Evolutionary conservation across 2,113 vertebrate genomes (phyloP), one percentile per base, ranked within the genome.

Genomic region (Eolophus roseicapilla): DNA sequence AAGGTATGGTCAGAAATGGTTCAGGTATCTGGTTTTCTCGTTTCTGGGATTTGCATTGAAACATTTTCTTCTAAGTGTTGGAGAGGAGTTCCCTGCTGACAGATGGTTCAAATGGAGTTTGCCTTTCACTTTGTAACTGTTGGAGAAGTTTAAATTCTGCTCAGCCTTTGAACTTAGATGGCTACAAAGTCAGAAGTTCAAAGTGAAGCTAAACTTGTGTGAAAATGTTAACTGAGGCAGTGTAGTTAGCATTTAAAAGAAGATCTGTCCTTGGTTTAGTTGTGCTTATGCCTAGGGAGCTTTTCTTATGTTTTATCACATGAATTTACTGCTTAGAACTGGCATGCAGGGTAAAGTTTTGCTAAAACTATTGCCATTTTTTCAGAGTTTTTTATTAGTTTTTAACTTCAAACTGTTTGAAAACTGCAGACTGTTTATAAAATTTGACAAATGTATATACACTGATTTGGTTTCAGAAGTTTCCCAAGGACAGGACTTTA

Each of bases 141-240:
- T 95, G 44, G 44, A 79, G 46, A 93, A 90, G 39, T 92, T 96
- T 86, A 69, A 80, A 46, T 97, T 94, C 70, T 93, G 20, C 70
- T 93, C 25, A 12, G 74, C 70, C 92, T 97, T 95, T 94, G 91
- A 95, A 94, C 84, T 95, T 85, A 70, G 44, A 43, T 88, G 87
- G 20, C 71, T 91, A 41, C 64, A 67, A 59, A 91, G 65, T 70
- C 60, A 77, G 59, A 80, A 62, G 62, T 87, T 95, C 62, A 82
- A 94, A 90, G 82, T 37, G 49, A 55, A 90, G 53, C 67, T 73
- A 18, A 73, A 57, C 25, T 77, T 93, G 9, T 0, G 9, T 75
- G 17, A 67, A 81, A 73, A 68, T 83, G 71, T 92, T 92, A 88
- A 81, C 73, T 79, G 28, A 43, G n/a, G 28, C 6, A 2, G 11